Percentiles rank a stretch among this genome's conserved stretches.
Conservation (phyloP, 2,888 invertebrate species). For the Phania funesta region DNA sequence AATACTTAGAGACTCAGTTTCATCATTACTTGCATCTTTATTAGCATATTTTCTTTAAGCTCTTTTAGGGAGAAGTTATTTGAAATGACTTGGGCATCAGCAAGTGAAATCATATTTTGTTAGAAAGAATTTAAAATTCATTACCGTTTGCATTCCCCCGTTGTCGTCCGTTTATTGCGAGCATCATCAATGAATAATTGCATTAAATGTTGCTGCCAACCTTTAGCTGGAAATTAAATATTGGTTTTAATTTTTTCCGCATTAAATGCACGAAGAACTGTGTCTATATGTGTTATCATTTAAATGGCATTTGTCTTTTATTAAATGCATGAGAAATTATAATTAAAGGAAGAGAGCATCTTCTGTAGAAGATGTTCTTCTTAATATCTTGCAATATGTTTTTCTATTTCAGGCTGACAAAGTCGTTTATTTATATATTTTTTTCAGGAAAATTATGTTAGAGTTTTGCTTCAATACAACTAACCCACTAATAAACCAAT, state of each 20-base stretch:
- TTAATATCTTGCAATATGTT: constrained; percentile 39
- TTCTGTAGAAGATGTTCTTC: constrained; percentile 13
- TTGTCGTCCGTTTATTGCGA: neutral
- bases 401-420: too few species aligned
- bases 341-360: constrained; percentile 51
- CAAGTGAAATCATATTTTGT: neutral
- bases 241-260: neutral
- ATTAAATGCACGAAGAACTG: constrained; percentile 5
- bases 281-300: constrained; percentile 30
- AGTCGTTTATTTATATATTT: neutral
- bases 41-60: constrained; percentile 1
- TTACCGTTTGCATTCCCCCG: neutral
- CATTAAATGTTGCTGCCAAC: constrained; percentile 13
- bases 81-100: constrained; percentile 12
- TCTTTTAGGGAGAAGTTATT: constrained; percentile 20
- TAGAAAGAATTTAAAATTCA: neutral
- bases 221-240: neutral
- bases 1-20: neutral
- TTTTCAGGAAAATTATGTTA: neutral
- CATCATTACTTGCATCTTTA: constrained; percentile 21
- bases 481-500: constrained; percentile 36
- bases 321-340: constrained; percentile 50
- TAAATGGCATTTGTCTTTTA: constrained; percentile 48
- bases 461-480: neutral
- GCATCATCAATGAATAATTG: constrained; percentile 44